phyloP scores from a whole-genome alignment of 2,797 vertebrate species.

The Limosa lapponica region DNA sequence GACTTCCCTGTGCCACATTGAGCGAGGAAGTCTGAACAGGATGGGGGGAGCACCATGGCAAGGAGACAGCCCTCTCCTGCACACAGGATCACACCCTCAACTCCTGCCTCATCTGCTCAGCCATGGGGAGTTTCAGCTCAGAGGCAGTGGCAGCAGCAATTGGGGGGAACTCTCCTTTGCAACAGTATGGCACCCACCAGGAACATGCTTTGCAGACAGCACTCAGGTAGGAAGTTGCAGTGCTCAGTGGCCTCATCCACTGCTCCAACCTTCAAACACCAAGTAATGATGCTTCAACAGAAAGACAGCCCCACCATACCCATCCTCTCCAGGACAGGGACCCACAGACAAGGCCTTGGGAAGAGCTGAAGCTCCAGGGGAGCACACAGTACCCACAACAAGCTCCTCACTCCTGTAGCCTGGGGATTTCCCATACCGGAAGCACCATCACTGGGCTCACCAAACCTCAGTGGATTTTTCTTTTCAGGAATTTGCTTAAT shows the following conservation, averaged over 20 bases:
- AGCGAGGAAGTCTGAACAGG: too few relatives aligned
- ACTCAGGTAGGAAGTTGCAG: background rate
- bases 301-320: background rate
- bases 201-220: background rate
- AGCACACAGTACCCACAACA: background rate
- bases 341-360: background rate
- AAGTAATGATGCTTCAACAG: background rate
- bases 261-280: background rate
- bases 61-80: too few relatives aligned
- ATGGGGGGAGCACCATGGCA: too few relatives aligned
- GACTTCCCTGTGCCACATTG: too few relatives aligned
- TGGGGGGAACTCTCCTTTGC: too few relatives aligned
- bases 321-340: background rate
- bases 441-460: background rate
- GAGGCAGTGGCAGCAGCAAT: too few relatives aligned
- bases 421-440: background rate
- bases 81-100: too few relatives aligned
- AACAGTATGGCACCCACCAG: background rate
- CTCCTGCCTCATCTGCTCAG: too few relatives aligned
- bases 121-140: too few relatives aligned
- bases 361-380: background rate
- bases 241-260: background rate
- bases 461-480: background rate
- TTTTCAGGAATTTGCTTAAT: background rate
- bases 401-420: background rate